Percentiles rank a stretch among this genome's conserved stretches.
Evolutionary conservation across 2,888 invertebrate genomes (phyloP).

Genomic region (Orthosia incerta): DNA sequence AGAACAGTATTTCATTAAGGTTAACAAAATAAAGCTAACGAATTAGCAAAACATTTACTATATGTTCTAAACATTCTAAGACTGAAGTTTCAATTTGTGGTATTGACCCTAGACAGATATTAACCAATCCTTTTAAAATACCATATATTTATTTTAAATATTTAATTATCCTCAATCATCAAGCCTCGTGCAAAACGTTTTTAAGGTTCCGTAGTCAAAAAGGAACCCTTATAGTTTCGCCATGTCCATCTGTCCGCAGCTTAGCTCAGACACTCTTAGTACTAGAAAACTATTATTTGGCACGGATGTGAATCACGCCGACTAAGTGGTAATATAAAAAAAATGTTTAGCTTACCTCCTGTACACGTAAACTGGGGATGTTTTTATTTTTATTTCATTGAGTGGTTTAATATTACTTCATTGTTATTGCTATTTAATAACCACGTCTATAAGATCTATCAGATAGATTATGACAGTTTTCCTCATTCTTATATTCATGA

Average conservation of each 20-base stretch:
- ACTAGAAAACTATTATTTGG: too few relatives aligned
- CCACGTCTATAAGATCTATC: background rate
- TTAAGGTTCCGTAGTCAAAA: too few relatives aligned
- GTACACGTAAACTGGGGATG: too few relatives aligned
- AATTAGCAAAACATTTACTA: constrained; percentile 10
- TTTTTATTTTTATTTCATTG: constrained; percentile 7
- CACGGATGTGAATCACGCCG: too few relatives aligned
- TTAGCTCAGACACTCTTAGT: too few relatives aligned
- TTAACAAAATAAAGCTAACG: constrained; percentile 13
- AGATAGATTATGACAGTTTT: constrained; percentile 20
- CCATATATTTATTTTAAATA: background rate
- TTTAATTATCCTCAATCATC: background rate
- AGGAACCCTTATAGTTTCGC: too few relatives aligned
- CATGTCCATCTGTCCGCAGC: too few relatives aligned
- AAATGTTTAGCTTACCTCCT: too few relatives aligned
- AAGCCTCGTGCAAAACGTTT: background rate
- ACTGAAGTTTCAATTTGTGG: constrained; percentile 11
- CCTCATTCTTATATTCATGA: constrained; percentile 18
- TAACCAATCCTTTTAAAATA: background rate
- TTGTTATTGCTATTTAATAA: constrained; percentile 21
- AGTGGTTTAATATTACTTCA: constrained; percentile 3
- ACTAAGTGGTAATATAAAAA: too few relatives aligned
- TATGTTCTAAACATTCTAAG: constrained; percentile 24
- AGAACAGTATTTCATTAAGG: constrained; percentile 30
- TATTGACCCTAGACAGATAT: constrained; percentile 13